Percentiles rank a stretch among this genome's conserved stretches.
Conservation (phyloP, 2,797 vertebrate species). For the Muscicapa comitata region DNA sequence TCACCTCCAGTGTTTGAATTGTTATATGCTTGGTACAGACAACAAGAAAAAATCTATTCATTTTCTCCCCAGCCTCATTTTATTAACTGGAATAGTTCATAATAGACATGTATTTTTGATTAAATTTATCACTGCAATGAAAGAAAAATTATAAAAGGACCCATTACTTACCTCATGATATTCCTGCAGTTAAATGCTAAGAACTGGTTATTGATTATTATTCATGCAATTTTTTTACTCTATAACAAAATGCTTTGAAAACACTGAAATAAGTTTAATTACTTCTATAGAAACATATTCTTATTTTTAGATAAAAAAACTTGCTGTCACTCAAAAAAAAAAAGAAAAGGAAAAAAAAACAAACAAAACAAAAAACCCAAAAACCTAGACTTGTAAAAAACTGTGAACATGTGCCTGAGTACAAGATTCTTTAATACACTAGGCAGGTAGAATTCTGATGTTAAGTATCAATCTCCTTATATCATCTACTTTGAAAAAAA, state of each 20-base stretch:
- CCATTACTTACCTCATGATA: not conserved
- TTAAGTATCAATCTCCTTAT: not conserved
- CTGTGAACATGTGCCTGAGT: not conserved
- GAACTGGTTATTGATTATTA: not conserved
- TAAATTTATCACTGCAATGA: not conserved
- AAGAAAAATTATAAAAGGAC: not conserved
- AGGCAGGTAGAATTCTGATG: not conserved
- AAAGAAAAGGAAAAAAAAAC: not conserved
- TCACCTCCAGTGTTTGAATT: not conserved
- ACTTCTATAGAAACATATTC: not conserved
- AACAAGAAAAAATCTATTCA: not conserved
- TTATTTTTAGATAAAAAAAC: not conserved
- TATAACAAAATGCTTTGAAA: not conserved
- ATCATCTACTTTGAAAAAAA: not conserved
- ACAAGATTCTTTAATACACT: not conserved
- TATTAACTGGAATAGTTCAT: not conserved
- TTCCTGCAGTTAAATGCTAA: not conserved
- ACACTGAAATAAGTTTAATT: not conserved
- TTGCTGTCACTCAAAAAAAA: not conserved
- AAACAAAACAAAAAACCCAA: no score
- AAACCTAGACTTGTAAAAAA: not conserved
- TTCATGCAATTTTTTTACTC: not conserved
- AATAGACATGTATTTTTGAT: not conserved
- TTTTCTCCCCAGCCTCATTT: not conserved
- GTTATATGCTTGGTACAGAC: not conserved